Base-by-base conservation (phyloP, 2,797 vertebrate genomes). In the Loriculus beryllinus region DNA sequence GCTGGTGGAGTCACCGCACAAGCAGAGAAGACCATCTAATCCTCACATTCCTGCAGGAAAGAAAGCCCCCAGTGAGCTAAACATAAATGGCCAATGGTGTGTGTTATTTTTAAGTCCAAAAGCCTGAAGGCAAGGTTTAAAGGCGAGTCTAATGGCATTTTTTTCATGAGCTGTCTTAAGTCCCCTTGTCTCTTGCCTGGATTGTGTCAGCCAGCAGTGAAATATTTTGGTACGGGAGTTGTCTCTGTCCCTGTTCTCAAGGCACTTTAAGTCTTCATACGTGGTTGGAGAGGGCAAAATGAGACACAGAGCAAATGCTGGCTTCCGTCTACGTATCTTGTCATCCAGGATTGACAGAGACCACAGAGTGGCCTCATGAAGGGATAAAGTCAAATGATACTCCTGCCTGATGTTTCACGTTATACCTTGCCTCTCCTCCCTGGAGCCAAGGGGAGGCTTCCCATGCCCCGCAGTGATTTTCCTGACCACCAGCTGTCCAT, bases 41-140 rank as follows among this genome's bases (percentile, higher is more conserved):
- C 97, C 96, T 96, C 22, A 3, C 97, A 96, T 97, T 96, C 96
- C 96, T 90, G 57, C 75, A 85, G 83, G 78, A 86, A 86, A 95
- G 86, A 82, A 95, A 96, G 71, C 20, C 37, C 51, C 12, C 76
- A 86, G 81, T 33, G 45, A 94, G 91, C 92, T 95, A 93, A 93
- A 96, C 95, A 95, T 96, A 97, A 93, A 87, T 93, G 96, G 57
- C 40, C 89, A 90, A 35, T 0, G 29, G 77, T 67, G 87, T 80
- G 82, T 82, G 94, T 96, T 97, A 97, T 96, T 97, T 97, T 96
- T 95, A 94, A 83, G 88, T 65, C 51, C 9, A 63, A 80, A 95
- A 87, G 79, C 88, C 91, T 70, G 82, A 91, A 94, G 89, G 92
- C 88, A 82, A 93, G 90, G 91, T 97, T 97, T 96, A 95, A 91